phyloP scores from a whole-genome alignment of 2,113 vertebrate genomes.

The Rhinolophus sinicus region DNA sequence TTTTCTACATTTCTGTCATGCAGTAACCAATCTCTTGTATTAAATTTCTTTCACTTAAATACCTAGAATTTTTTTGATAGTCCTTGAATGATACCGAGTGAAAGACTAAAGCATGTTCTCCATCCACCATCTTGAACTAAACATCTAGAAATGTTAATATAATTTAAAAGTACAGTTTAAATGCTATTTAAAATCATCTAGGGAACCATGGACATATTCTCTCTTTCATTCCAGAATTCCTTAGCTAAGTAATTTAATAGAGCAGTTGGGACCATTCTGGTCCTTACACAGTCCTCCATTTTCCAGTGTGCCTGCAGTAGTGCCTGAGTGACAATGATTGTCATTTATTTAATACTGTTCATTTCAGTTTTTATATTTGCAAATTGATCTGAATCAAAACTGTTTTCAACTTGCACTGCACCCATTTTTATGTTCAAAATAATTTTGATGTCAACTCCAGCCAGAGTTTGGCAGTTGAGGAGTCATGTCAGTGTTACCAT shows the following conservation, averaged over 20 bases:
- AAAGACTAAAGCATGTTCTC: not conserved
- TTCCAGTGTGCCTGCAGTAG: accelerated
- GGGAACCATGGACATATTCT: not conserved
- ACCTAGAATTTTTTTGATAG: not conserved
- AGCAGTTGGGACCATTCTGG: not conserved
- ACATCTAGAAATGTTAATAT: not conserved
- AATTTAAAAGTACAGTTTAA: not conserved
- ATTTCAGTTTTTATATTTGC: not conserved
- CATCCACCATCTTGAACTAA: not conserved
- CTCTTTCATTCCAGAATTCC: not conserved
- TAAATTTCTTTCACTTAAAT: not conserved
- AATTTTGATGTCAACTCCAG: not conserved
- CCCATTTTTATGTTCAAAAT: not conserved
- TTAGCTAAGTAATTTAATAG: not conserved
- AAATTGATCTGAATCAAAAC: not conserved
- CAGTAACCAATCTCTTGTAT: not conserved
- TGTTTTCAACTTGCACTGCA: not conserved
- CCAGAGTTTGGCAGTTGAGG: not conserved
- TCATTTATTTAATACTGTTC: not conserved
- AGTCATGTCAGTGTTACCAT: not conserved
- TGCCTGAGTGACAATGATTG: not conserved
- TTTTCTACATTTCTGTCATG: not conserved
- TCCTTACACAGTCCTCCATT: not conserved
- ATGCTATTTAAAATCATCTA: not conserved
- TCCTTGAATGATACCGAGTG: not conserved